Conservation (phyloP, 2,113 vertebrate species). For the Spea bombifrons region DNA sequence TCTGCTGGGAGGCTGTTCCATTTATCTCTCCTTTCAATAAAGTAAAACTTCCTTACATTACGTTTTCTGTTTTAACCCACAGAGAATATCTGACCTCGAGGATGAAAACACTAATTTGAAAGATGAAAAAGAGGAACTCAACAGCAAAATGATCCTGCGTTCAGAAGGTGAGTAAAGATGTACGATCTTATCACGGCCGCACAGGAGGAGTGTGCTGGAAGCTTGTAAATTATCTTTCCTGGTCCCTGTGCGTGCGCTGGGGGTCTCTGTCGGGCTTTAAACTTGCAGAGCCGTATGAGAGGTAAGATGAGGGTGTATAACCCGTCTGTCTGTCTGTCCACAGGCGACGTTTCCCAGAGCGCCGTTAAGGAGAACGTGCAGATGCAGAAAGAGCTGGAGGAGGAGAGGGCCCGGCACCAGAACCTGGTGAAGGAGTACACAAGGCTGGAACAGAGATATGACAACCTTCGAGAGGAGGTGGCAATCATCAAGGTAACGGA, state of each 20-base stretch:
- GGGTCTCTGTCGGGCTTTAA: no score
- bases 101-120: constrained; percentile 82
- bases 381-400: constrained; percentile 80
- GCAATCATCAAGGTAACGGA: constrained; percentile 70
- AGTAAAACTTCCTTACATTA: background rate
- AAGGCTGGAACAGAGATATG: constrained; percentile 85
- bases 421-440: constrained; percentile 90
- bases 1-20: no score
- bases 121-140: constrained; percentile 86
- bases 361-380: constrained; percentile 60
- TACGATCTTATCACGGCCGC: no score
- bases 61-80: constrained; percentile 4
- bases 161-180: constrained; percentile 65
- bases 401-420: constrained; percentile 85
- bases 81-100: constrained; percentile 86
- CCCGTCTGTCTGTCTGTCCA: background rate
- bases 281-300: no score
- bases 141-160: constrained; percentile 69
- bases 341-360: constrained; percentile 59
- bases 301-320: background rate
- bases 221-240: no score
- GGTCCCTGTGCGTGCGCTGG: no score
- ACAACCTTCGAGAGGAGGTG: constrained; percentile 84
- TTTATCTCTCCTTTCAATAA: no score
- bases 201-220: no score